Evolutionary conservation across 2,797 vertebrate species (phyloP).

Genomic region (Spinus olivaceus): DNA sequence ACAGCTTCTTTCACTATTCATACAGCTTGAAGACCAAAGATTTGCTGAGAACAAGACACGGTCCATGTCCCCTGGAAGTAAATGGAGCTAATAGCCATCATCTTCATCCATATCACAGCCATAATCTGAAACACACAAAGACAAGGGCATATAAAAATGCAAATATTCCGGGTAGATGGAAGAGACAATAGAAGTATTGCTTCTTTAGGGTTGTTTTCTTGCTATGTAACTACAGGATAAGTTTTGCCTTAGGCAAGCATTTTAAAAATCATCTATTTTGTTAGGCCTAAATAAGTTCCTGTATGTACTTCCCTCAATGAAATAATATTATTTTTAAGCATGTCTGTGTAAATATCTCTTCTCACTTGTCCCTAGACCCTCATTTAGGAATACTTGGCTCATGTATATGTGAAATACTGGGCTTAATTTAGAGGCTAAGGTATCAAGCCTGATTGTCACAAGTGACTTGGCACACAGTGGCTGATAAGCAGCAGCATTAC

Average conservation of each 20-base stretch:
- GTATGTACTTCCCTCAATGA: neutral
- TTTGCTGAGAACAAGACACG: neutral
- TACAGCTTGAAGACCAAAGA: neutral
- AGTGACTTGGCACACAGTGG: neutral
- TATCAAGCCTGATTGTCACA: constrained; percentile 1
- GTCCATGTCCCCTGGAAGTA: neutral
- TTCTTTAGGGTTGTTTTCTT: neutral
- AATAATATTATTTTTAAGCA: neutral
- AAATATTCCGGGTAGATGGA: neutral
- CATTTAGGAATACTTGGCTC: neutral
- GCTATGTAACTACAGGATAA: neutral
- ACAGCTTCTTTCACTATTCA: constrained; percentile 35
- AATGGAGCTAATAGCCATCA: constrained; percentile 76
- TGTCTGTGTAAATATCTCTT: neutral
- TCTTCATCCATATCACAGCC: constrained; percentile 88
- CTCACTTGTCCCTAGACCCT: neutral
- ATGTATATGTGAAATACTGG: neutral
- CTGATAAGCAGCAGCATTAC: neutral
- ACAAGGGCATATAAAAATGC: neutral
- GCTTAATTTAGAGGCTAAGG: neutral
- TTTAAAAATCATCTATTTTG: neutral
- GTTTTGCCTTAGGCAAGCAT: neutral
- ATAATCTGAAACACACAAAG: constrained; percentile 79
- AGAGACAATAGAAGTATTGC: neutral
- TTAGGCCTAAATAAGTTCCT: neutral